Conservation (phyloP, 2,113 vertebrate genomes). For the Platanista minor region DNA sequence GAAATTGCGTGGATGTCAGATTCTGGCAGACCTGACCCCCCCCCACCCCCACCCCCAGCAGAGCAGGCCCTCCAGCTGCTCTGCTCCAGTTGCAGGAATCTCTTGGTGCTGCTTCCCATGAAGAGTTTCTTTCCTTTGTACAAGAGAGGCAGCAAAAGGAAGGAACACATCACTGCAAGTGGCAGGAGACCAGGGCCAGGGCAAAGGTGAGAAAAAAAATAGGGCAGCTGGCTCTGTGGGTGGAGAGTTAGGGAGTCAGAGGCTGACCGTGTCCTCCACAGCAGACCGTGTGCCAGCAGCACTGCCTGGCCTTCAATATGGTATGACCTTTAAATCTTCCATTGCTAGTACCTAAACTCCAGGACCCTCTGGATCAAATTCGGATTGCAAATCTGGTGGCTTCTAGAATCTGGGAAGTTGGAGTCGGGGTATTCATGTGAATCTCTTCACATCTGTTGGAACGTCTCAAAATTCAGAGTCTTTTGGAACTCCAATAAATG, state of each 20-base stretch:
- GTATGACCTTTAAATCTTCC: neutral
- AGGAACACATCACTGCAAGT: rapidly evolving
- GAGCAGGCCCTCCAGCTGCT: neutral
- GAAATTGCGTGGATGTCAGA: neutral
- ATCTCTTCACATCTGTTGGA: neutral
- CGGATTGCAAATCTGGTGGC: neutral
- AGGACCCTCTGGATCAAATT: neutral
- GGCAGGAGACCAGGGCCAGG: neutral
- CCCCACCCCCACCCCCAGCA: no score
- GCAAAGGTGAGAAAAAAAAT: neutral
- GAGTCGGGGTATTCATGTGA: neutral
- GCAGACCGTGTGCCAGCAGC: rapidly evolving
- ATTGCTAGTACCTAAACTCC: neutral
- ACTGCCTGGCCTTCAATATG: neutral
- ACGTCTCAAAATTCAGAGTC: neutral
- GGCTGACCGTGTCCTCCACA: neutral
- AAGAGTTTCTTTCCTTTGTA: neutral
- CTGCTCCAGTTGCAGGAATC: neutral
- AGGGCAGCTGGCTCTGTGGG: neutral
- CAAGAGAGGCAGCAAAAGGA: neutral
- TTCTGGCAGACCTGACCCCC: neutral
- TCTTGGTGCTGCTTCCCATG: neutral
- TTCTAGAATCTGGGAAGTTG: neutral
- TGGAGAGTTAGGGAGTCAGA: neutral
- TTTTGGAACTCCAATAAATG: neutral